phyloP scores from a whole-genome alignment of 2,888 invertebrate species.

The Lordiphosa fenestrarum region DNA sequence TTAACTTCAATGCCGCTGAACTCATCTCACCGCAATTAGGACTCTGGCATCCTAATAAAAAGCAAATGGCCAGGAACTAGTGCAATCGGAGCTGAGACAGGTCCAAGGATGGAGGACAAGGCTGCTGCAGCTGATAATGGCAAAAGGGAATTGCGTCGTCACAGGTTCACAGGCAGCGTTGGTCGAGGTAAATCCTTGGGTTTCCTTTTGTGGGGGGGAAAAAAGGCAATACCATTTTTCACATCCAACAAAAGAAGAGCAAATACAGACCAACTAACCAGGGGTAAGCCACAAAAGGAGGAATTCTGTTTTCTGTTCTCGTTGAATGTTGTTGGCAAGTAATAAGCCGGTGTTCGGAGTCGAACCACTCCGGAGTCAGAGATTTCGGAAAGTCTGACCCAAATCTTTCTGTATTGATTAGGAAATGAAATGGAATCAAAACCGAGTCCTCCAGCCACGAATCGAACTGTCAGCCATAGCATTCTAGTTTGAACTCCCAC shows the following conservation, averaged over 20 bases:
- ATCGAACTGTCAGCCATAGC: too few relatives aligned
- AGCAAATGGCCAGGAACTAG: conserved; percentile 55
- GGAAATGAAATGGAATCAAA: too few relatives aligned
- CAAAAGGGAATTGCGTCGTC: conserved; percentile 62
- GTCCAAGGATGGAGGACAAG: conserved; percentile 24
- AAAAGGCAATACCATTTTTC: conserved; percentile 11
- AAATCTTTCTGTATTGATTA: too few relatives aligned
- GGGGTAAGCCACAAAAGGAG: too few relatives aligned
- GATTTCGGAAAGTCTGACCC: too few relatives aligned
- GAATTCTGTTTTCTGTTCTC: too few relatives aligned
- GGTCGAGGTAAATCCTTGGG: conserved; percentile 45
- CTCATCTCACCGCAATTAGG: conserved; percentile 69
- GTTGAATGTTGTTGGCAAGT: too few relatives aligned
- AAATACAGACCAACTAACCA: too few relatives aligned
- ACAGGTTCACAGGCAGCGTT: conserved; percentile 42
- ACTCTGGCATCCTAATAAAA: conserved; percentile 61
- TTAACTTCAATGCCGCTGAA: conserved; percentile 61
- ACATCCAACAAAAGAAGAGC: conserved; percentile 62
- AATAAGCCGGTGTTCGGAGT: too few relatives aligned
- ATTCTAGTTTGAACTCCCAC: too few relatives aligned
- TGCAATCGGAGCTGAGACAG: conserved; percentile 38
- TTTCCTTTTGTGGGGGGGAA: conserved; percentile 16
- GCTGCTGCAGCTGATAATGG: conserved; percentile 50
- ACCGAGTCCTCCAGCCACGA: too few relatives aligned
- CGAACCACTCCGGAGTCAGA: too few relatives aligned